Evolutionary conservation across 1,140 invertebrate species (phyloP), one percentile per base, ranked within the genome.

Genomic region (Lucilia cuprina): DNA sequence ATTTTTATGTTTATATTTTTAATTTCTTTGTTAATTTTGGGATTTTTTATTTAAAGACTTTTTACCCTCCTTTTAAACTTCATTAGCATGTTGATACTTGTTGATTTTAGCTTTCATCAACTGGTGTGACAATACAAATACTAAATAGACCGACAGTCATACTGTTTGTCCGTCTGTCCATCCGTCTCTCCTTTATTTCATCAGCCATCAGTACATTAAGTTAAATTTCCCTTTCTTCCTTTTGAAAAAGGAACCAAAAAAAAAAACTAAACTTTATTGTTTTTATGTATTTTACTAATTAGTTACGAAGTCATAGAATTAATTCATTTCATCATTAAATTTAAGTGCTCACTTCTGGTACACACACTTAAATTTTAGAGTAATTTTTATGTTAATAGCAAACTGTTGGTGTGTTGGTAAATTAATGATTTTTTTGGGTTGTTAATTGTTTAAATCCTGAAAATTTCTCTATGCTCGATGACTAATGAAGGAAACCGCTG

Each of bases 221-320:
- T 5, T n/a, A 35, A 19, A 3, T 47, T 49, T 47, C 35, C 41
- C 3, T 80, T 80, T 9, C 34, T 77, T 21, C 19, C 14, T 10
- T 49, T 50, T 50, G 41, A n/a, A 30, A 21, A 74, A 21, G 50
- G 65, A 70, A 84, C 47, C 30, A 60, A 83, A 74, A 83, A 60
- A 21, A 47, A 49, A 30, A 70, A 21, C 82, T 70, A 47, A 82
- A 49, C 14, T 86, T 89, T 86, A 88, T 88, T 88, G 88, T 88
- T 90, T 90, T 90, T 90, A 90, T 90, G 89, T 87, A 30, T 87
- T 87, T 85, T 87, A 87, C 89, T 90, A 90, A 90, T 90, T 90
- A 90, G 89, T 90, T 88, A 88, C 88, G 84, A 88, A 90, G 89
- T 90, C 89, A 85, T 90, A 88, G 89, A 90, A 89, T 41, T 41